phyloP scores from a whole-genome alignment of 2,888 invertebrate genomes.

The Cancer borealis region DNA sequence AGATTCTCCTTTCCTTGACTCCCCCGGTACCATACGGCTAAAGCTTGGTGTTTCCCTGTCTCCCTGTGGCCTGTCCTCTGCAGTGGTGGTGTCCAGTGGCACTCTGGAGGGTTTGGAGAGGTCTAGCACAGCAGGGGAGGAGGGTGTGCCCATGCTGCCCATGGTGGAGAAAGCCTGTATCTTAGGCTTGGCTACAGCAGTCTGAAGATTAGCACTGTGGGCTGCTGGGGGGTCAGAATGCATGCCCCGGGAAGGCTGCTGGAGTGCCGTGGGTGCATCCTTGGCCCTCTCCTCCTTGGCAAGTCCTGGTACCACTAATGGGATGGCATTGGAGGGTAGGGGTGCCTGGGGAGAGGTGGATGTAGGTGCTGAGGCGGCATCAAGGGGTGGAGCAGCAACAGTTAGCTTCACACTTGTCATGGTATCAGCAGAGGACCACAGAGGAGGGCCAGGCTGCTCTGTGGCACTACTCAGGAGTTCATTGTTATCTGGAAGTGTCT shows the following conservation, averaged over 20 bases:
- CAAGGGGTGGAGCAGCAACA: constrained; percentile 70
- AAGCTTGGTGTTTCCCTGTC: constrained; percentile 69
- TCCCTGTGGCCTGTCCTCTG: constrained; percentile 62
- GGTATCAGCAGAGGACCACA: constrained; percentile 55
- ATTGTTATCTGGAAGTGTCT: constrained; percentile 63
- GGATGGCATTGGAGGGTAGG: constrained; percentile 53
- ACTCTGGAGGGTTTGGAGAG: constrained; percentile 63
- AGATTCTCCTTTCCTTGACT: constrained; percentile 71
- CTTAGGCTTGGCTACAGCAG: constrained; percentile 62
- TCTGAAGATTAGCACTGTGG: constrained; percentile 61
- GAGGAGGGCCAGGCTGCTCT: constrained; percentile 40
- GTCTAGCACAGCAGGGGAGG: constrained; percentile 68
- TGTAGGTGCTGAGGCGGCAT: neutral
- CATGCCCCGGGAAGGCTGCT: constrained; percentile 4
- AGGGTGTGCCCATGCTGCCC: neutral
- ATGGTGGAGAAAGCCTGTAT: constrained; percentile 54
- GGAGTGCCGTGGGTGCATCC: neutral
- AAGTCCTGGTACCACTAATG: constrained; percentile 66
- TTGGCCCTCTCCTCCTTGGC: constrained; percentile 62
- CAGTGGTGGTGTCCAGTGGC: neutral
- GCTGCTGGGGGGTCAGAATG: constrained; percentile 65
- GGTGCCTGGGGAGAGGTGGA: neutral
- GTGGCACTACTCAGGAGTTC: constrained; percentile 50
- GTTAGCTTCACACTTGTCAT: constrained; percentile 58
- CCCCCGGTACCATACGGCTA: constrained; percentile 76